A percentile compares a stretch with the other conserved stretches of the same genome.
Conservation (phyloP, 2,113 vertebrate species). For the Gopherus flavomarginatus region DNA sequence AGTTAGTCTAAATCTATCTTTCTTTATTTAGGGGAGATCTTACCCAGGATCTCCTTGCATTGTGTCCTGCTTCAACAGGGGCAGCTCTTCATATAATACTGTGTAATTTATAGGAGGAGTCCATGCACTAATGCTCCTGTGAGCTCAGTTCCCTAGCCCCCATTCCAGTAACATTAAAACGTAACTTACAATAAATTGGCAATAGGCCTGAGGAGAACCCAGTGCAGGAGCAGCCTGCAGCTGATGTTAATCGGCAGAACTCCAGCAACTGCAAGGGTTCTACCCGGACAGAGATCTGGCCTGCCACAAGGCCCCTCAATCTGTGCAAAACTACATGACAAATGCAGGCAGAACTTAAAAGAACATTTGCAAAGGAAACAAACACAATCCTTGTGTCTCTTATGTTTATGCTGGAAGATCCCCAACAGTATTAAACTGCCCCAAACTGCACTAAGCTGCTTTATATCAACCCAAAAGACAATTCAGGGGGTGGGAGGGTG, state of each 20-base stretch:
- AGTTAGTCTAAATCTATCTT: neutral
- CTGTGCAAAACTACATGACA: accelerated
- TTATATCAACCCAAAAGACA: accelerated
- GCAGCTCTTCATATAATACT: neutral
- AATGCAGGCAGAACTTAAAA: accelerated
- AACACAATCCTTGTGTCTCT: accelerated
- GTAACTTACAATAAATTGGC: neutral
- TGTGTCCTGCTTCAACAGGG: neutral
- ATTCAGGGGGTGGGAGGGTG: neutral
- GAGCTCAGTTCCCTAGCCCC: neutral
- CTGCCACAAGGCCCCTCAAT: accelerated
- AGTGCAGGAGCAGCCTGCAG: neutral
- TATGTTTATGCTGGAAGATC: neutral
- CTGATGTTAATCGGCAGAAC: neutral
- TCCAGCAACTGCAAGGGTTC: neutral
- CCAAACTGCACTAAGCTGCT: accelerated
- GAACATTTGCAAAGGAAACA: neutral
- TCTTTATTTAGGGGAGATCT: neutral
- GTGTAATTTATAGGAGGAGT: neutral
- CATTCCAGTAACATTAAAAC: neutral
- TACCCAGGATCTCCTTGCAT: too few species aligned
- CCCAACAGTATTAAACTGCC: accelerated
- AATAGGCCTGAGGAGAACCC: accelerated
- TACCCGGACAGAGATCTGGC: neutral
- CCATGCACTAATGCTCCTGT: neutral